Base-by-base conservation (phyloP, 2,113 vertebrate genomes). In the Dipodomys ordii region DNA sequence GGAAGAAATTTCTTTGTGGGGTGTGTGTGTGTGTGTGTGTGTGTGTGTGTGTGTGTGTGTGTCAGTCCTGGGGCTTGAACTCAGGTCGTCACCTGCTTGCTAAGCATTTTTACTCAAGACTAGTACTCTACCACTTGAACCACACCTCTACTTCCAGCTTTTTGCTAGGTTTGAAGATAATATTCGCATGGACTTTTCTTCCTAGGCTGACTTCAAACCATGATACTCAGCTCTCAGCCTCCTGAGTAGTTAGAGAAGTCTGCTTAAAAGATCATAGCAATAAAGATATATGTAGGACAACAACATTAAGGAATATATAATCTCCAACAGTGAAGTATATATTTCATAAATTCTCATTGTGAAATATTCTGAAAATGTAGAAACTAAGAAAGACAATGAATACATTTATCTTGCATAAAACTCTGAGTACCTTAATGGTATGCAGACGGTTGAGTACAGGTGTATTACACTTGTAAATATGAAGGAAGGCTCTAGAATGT, bases 251-350 rank as follows among this genome's bases (percentile, higher is more conserved):
- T 60, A 16, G 19, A 2, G 7, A 6, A 39, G 79, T 27, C 39
- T 7, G 32, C 2, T 27, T 2, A 19, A 65, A 35, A 67, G 25
- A 28, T 18, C 35, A 28, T 67, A 32, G 30, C 16, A 16, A 69
- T 53, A 87, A 13, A 30, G n/a, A 68, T 39, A 32, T 3, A 35
- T 53, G 53, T 28, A 57, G 20, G 49, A 74, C 71, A 64, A 44
- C 65, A 78, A 86, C 83, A 73, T 88, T 60, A 49, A 83, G 22
- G 90, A 92, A 82, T 76, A 67, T 6, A 84, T 30, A 71, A 88
- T 85, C 83, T 90, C 49, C 22, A 18, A 83, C 62, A 35, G 9
- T 81, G 78, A 89, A 91, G 7, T 49, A 72, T 74, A 10, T 49
- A 73, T 22, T 83, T 16, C 44, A 32, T 71, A 68, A 81, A 71